Percentiles rank a stretch among this genome's conserved stretches.
Evolutionary conservation across 2,888 invertebrate species (phyloP).

Genomic region (Ptychoptera albimana): DNA sequence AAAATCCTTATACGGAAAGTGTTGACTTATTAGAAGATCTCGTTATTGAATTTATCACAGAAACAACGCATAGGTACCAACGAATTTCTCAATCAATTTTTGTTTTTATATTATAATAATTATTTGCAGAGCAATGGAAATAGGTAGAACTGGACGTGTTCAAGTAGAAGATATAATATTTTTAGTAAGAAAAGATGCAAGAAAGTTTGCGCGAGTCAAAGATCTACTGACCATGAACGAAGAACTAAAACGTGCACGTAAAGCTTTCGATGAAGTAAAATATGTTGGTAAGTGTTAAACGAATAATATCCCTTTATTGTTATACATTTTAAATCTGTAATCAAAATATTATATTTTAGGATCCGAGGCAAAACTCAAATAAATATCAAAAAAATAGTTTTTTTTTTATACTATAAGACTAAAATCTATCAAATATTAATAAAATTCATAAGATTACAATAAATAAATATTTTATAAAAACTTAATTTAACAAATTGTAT

Average conservation of each 20-base stretch:
- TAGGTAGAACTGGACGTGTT: conserved; percentile 88
- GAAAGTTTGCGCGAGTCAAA: conserved; percentile 95
- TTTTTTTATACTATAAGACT: too few relatives aligned
- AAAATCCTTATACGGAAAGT: conserved; percentile 97
- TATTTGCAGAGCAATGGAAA: conserved; percentile 73
- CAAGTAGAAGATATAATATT: conserved; percentile 97
- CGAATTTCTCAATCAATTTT: neutral
- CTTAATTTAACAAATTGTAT: neutral
- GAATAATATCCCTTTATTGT: neutral
- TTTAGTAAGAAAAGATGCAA: conserved; percentile 83
- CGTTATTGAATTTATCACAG: conserved; percentile 93
- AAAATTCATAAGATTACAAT: neutral
- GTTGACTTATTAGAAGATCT: conserved; percentile 94
- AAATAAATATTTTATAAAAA: conserved; percentile 1
- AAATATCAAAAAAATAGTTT: neutral
- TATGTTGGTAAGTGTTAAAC: conserved; percentile 57
- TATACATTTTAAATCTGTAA: neutral
- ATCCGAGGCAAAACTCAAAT: conserved; percentile 2
- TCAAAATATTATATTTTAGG: neutral
- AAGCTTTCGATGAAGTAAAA: conserved; percentile 98
- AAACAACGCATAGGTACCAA: conserved; percentile 65
- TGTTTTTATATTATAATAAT: conserved; percentile 1
- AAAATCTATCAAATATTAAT: too few relatives aligned
- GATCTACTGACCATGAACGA: conserved; percentile 97
- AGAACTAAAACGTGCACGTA: conserved; percentile 93